A percentile compares a stretch with the other conserved stretches of the same genome.
Evolutionary conservation across 2,797 vertebrate genomes (phyloP).

Genomic region (Oophaga sylvatica): DNA sequence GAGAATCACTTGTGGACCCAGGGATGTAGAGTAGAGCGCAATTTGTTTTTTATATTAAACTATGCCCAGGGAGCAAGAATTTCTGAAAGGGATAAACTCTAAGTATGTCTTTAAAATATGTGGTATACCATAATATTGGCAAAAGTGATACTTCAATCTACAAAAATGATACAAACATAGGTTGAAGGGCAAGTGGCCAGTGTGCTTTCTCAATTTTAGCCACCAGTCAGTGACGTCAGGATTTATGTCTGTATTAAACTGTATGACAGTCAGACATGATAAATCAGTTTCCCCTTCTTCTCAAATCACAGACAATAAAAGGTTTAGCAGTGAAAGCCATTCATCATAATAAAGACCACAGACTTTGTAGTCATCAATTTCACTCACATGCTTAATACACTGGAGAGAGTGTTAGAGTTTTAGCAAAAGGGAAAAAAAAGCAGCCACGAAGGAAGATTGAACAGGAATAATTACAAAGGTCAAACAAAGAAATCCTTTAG

Average conservation of each 20-base stretch:
- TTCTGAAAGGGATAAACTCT: neutral
- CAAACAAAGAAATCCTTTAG: conserved; percentile 67
- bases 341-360: conserved; percentile 87
- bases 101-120: neutral
- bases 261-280: conserved; percentile 88
- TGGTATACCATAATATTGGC: neutral
- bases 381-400: conserved; percentile 85
- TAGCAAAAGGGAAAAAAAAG: conserved; percentile 67
- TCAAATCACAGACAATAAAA: conserved; percentile 88
- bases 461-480: conserved; percentile 77
- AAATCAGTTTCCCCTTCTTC: conserved; percentile 91
- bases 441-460: conserved; percentile 71
- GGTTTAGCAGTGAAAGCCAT: conserved; percentile 84
- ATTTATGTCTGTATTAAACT: conserved; percentile 95
- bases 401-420: conserved; percentile 74
- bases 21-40: no score
- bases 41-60: no score
- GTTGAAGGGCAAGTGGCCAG: conserved; percentile 36
- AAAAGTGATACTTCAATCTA: conserved; percentile 33
- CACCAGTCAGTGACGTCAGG: conserved; percentile 77
- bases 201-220: conserved; percentile 61
- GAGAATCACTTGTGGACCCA: no score
- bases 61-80: no score
- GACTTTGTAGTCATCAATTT: conserved; percentile 90
- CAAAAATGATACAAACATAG: conserved; percentile 50